A percentile compares a stretch with the other conserved stretches of the same genome.
These are phyloP conservation scores for Rotaria socialis DNA, from an alignment of 2,888 invertebrate genomes.

Conservation along the genomic window DNA sequence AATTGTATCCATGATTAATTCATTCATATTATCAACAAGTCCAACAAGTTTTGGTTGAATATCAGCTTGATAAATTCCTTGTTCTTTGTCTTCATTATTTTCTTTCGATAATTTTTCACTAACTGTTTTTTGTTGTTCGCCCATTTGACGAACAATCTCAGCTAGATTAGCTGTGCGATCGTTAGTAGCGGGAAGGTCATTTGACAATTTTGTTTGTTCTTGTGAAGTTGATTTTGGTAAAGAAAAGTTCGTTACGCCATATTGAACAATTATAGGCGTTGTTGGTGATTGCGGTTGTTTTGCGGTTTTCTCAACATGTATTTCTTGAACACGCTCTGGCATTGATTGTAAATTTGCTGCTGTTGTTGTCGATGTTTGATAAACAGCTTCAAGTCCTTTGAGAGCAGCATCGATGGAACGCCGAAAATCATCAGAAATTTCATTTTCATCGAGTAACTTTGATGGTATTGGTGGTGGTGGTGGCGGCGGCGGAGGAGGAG, in stretches of 20 bases:
- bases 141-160: conserved; percentile 24
- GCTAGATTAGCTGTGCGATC: background rate
- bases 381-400: background rate
- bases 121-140: background rate
- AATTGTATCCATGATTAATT: conserved; percentile 23
- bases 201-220: background rate
- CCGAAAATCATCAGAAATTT: conserved; percentile 32
- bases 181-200: background rate
- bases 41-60: conserved; percentile 1
- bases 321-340: too few species aligned
- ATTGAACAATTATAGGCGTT: background rate
- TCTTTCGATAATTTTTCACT: conserved; percentile 5
- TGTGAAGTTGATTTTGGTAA: background rate
- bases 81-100: background rate
- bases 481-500: background rate
- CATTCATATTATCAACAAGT: background rate
- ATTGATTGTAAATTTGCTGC: background rate
- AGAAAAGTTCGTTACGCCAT: background rate
- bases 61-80: background rate
- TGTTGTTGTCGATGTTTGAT: background rate
- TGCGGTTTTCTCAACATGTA: background rate
- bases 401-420: conserved; percentile 28
- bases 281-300: background rate
- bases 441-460: conserved; percentile 16
- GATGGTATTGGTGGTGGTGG: background rate